Conservation (phyloP, 2,888 invertebrate species). For the Pterostichus niger region DNA sequence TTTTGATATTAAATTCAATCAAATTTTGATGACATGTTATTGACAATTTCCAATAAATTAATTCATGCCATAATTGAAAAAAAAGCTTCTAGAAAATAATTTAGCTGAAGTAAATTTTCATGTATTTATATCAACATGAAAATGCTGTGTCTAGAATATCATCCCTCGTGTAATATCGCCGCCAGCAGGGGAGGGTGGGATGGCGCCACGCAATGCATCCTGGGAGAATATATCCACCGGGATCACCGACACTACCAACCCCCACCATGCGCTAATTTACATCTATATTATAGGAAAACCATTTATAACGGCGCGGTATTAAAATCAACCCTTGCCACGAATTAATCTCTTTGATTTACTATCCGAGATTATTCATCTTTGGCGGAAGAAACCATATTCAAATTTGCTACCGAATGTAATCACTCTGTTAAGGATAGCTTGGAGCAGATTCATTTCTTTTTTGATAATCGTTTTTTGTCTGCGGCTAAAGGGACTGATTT, state of each 20-base stretch:
- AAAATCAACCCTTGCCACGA: conserved; percentile 55
- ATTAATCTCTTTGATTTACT: conserved; percentile 50
- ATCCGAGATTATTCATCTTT: conserved; percentile 46
- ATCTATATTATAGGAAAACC: conserved; percentile 58
- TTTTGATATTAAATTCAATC: too few relatives aligned
- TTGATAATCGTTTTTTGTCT: too few relatives aligned
- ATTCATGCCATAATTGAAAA: conserved; percentile 2
- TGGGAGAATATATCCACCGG: neutral
- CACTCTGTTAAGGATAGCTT: neutral
- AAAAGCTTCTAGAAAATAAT: neutral
- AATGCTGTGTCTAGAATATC: neutral
- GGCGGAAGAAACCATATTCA: conserved; percentile 14
- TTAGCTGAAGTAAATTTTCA: conserved; percentile 28
- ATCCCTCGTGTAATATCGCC: conserved; percentile 19
- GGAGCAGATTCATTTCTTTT: neutral
- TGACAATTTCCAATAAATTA: neutral
- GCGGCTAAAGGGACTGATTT: too few relatives aligned
- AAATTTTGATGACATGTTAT: neutral
- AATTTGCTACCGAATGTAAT: conserved; percentile 13
- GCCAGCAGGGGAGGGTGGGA: conserved; percentile 2
- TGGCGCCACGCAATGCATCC: neutral
- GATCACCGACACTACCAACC: neutral
- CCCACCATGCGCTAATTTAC: conserved; percentile 36
- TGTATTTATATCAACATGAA: neutral
- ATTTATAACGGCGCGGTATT: conserved; percentile 54